Percentiles rank a stretch among this genome's conserved stretches.
Conservation (phyloP, 2,888 invertebrate species). For the Xylota sylvarum region DNA sequence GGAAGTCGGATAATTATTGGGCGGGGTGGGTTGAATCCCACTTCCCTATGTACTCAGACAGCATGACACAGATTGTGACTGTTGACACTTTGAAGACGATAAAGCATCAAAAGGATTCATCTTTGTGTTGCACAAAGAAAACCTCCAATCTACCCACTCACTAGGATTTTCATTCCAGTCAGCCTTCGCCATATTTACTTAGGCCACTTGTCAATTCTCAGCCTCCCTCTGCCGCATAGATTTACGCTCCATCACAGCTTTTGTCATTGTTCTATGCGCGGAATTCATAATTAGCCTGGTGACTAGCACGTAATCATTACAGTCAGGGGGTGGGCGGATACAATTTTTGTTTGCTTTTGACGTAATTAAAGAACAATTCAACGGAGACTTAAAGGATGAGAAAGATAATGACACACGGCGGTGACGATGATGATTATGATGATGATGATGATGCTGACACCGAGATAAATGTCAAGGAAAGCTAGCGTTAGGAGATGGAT, state of each 20-base stretch:
- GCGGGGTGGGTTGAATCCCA: neutral
- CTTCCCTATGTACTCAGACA: slow-evolving; percentile 32
- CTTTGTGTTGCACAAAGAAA: slow-evolving; percentile 18
- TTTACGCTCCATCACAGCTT: slow-evolving; percentile 18
- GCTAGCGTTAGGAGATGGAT: neutral
- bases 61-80: slow-evolving; percentile 63
- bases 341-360: slow-evolving; percentile 39
- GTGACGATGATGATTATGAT: slow-evolving; percentile 2
- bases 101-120: slow-evolving; percentile 52
- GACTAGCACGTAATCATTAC: slow-evolving; percentile 51
- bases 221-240: slow-evolving; percentile 4
- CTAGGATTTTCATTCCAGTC: slow-evolving; percentile 41
- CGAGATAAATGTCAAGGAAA: slow-evolving; percentile 53
- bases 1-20: slow-evolving; percentile 2
- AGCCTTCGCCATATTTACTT: slow-evolving; percentile 57
- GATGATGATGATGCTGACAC: slow-evolving; percentile 9
- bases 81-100: slow-evolving; percentile 61
- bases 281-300: slow-evolving; percentile 64
- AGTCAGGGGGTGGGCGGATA: slow-evolving; percentile 9
- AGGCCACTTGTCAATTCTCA: slow-evolving; percentile 62
- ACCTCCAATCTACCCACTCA: neutral
- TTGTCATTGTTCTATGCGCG: slow-evolving; percentile 55
- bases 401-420: slow-evolving; percentile 17
- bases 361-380: slow-evolving; percentile 68
- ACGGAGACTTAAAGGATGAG: slow-evolving; percentile 34